phyloP scores from a whole-genome alignment of 1,140 invertebrate genomes.

The Maniola jurtina region DNA sequence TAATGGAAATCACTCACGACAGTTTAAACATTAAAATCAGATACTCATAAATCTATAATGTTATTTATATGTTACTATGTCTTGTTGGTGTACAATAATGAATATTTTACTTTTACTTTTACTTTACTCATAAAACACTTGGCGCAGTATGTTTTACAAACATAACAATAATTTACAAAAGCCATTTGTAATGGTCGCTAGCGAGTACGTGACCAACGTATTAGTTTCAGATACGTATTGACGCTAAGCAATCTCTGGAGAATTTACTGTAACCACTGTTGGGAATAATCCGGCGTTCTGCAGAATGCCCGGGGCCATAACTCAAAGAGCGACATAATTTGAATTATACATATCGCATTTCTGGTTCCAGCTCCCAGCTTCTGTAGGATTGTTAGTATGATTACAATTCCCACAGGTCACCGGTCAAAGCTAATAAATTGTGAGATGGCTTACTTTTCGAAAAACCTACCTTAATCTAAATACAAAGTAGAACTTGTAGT shows the following conservation, averaged over 20 bases:
- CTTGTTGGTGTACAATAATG: no score
- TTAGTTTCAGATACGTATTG: conserved; percentile 3
- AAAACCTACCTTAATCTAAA: no score
- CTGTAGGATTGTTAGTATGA: not conserved
- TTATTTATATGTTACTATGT: no score
- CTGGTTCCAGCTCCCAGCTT: not conserved
- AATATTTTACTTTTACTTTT: no score
- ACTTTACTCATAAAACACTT: not conserved
- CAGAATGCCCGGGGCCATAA: conserved; percentile 1
- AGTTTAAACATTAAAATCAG: no score
- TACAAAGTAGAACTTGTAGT: no score
- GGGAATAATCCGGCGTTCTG: not conserved
- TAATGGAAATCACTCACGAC: no score
- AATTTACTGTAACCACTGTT: not conserved
- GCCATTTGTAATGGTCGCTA: not conserved
- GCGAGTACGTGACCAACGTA: not conserved
- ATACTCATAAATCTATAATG: no score
- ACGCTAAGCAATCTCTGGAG: conserved; percentile 1
- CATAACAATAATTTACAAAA: not conserved
- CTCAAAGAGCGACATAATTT: conserved; percentile 1
- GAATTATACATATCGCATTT: not conserved
- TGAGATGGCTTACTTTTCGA: no score
- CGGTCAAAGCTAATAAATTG: not conserved
- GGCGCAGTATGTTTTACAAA: not conserved
- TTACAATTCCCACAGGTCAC: not conserved